Conservation (phyloP, 2,888 invertebrate genomes). For the Polyploca ridens region DNA sequence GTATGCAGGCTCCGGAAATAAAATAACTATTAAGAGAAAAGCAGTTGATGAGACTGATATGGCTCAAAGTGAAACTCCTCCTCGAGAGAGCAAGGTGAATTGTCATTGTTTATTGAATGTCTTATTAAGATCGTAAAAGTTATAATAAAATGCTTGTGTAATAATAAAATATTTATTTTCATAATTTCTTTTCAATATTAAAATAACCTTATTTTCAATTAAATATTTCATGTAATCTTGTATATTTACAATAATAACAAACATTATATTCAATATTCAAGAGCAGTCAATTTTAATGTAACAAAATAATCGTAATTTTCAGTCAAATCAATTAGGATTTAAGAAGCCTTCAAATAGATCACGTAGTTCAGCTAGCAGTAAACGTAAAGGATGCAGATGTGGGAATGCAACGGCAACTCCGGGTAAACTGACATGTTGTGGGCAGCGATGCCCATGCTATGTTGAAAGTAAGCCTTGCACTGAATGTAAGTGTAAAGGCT, state of each 20-base stretch:
- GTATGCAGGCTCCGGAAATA: conserved; percentile 92
- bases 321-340: conserved; percentile 73
- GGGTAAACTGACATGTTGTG: conserved; percentile 96
- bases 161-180: neutral
- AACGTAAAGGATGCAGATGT: conserved; percentile 93
- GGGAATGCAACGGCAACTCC: conserved; percentile 95
- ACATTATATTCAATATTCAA: neutral
- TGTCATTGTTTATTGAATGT: conserved; percentile 40
- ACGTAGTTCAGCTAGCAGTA: conserved; percentile 72
- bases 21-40: conserved; percentile 93
- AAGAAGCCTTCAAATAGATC: conserved; percentile 79
- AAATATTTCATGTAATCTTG: too few relatives aligned
- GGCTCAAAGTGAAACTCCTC: conserved; percentile 64
- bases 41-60: conserved; percentile 84
- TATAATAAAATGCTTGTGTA: neutral
- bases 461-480: conserved; percentile 95
- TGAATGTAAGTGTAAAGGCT: conserved; percentile 96
- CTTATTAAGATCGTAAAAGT: neutral
- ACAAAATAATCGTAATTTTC: conserved; percentile 44
- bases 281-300: neutral
- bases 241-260: too few relatives aligned
- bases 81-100: conserved; percentile 74
- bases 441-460: conserved; percentile 97
- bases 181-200: too few relatives aligned
- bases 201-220: too few relatives aligned